Conservation (phyloP, 2,797 vertebrate species). For the Tokudaia muenninki region DNA sequence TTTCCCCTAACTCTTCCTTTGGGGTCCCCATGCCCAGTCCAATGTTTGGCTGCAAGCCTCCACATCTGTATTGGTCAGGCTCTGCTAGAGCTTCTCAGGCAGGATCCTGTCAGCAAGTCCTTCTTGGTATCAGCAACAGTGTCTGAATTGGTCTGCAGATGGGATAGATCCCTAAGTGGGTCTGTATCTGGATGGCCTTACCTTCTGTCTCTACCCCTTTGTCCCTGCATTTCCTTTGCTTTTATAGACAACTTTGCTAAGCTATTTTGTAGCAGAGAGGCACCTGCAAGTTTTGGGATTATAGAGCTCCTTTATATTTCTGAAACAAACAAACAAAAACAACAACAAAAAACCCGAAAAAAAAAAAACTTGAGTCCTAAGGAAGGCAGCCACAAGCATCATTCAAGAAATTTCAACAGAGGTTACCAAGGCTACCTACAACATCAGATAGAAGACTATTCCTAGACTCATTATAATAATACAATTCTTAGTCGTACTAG, state of each 20-base stretch:
- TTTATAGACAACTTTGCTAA: not conserved
- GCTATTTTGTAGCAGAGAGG: not conserved
- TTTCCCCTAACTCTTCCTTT: no score
- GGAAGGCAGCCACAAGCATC: not conserved
- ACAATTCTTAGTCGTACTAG: constrained; percentile 28
- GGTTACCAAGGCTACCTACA: constrained; percentile 50
- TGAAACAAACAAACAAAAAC: not conserved
- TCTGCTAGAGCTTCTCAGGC: no score
- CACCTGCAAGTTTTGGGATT: not conserved
- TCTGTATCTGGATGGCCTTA: no score
- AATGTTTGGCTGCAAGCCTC: no score
- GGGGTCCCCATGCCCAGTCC: no score
- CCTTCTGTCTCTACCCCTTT: no score
- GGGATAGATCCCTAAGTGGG: no score
- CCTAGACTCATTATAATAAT: constrained; percentile 41
- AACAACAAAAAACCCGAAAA: not conserved
- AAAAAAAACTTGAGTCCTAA: not conserved
- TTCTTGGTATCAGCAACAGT: no score
- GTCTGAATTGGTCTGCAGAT: no score
- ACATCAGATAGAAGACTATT: not conserved
- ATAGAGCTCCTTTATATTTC: not conserved
- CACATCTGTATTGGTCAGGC: no score
- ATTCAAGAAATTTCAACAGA: constrained; percentile 32
- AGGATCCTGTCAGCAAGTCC: no score
- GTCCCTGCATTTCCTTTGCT: not conserved